Evolutionary conservation across 2,888 invertebrate genomes (phyloP).

Genomic region (Sphaerophoria rueppellii): DNA sequence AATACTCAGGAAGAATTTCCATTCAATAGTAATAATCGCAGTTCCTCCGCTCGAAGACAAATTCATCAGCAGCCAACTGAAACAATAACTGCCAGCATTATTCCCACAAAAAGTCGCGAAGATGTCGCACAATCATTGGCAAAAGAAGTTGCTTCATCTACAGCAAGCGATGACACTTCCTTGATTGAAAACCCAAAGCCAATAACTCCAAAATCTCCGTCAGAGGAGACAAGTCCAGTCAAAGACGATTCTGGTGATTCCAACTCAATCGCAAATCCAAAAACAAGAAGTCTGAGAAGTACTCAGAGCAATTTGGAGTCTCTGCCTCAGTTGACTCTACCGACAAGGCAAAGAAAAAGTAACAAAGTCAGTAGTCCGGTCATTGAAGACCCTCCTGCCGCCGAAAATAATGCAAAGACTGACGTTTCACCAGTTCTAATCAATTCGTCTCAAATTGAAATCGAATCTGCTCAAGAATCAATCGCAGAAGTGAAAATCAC

Average conservation of each 20-base stretch:
- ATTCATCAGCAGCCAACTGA: not conserved
- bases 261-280: not conserved
- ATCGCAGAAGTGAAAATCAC: not conserved
- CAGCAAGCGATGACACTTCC: not conserved
- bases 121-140: constrained; percentile 1
- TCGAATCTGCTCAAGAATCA: no score
- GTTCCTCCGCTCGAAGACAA: not conserved
- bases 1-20: not conserved
- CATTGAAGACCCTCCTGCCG: not conserved
- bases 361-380: not conserved
- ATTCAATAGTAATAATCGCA: constrained; percentile 13
- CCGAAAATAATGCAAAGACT: not conserved
- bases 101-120: not conserved
- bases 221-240: not conserved
- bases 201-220: not conserved
- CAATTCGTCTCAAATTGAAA: no score
- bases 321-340: not conserved
- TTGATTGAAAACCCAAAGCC: not conserved
- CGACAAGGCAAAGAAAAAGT: not conserved
- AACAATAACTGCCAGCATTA: not conserved
- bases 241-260: not conserved
- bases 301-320: not conserved
- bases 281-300: constrained; percentile 5
- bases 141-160: not conserved
- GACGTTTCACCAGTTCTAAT: no score